Percentiles rank a stretch among this genome's conserved stretches.
Evolutionary conservation across 2,113 vertebrate genomes (phyloP).

Genomic region (Oceanodroma tethys): DNA sequence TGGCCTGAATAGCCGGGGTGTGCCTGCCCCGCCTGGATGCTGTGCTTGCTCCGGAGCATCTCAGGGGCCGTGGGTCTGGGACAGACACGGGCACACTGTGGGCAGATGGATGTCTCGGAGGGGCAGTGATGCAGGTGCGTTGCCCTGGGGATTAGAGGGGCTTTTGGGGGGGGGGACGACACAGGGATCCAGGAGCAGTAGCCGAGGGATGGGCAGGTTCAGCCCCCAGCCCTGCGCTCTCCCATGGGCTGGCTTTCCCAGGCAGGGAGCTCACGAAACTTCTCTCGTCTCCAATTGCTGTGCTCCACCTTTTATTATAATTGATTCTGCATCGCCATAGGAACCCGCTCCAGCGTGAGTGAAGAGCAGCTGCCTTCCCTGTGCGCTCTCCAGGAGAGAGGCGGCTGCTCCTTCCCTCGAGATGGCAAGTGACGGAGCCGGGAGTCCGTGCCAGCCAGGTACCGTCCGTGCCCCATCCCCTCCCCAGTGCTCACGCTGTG

Average conservation of each 20-base stretch:
- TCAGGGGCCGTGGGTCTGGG: background rate
- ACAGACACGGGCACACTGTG: fast-evolving
- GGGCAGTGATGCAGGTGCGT: fast-evolving
- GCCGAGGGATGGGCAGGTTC: background rate
- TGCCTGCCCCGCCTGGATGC: background rate
- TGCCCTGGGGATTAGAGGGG: background rate
- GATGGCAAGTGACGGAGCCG: background rate
- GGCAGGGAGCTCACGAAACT: constrained; percentile 22
- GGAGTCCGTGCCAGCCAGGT: background rate
- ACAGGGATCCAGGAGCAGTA: background rate
- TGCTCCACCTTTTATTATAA: constrained; percentile 57
- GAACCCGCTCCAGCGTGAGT: constrained; percentile 31
- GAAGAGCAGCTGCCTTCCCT: background rate
- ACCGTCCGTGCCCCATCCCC: background rate
- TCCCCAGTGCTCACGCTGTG: fast-evolving
- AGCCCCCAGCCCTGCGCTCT: background rate
- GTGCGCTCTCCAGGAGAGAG: background rate
- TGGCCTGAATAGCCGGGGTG: too few species aligned
- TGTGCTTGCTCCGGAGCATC: background rate
- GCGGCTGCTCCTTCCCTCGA: background rate
- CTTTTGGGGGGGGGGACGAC: background rate
- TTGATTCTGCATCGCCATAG: constrained; percentile 60
- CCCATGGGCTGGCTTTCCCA: background rate
- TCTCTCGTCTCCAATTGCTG: background rate
- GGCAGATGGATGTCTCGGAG: background rate